Evolutionary conservation across 1,140 invertebrate species (phyloP).

Genomic region (Charaxes varanes): DNA sequence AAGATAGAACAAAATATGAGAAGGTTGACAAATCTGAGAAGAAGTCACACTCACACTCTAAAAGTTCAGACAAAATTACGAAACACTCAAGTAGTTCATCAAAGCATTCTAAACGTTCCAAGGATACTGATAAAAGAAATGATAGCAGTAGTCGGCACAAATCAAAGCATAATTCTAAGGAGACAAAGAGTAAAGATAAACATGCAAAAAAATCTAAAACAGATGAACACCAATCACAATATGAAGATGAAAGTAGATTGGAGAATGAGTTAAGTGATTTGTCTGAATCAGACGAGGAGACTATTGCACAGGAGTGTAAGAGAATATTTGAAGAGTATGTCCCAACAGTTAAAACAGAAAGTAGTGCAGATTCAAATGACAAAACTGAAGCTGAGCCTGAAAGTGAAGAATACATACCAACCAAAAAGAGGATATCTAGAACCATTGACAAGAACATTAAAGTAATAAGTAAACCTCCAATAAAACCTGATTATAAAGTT

Average conservation of each 20-base stretch:
- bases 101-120: constrained; percentile 36
- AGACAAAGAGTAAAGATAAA: constrained; percentile 34
- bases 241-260: constrained; percentile 23
- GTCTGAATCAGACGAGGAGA: constrained; percentile 68
- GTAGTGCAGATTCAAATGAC: constrained; percentile 25
- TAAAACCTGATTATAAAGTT: constrained; percentile 64
- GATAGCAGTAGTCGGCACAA: constrained; percentile 32
- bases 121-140: constrained; percentile 26
- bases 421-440: constrained; percentile 66
- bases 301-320: constrained; percentile 64
- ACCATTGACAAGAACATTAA: constrained; percentile 55
- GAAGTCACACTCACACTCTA: constrained; percentile 39
- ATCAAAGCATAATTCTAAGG: constrained; percentile 35
- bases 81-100: constrained; percentile 32
- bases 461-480: constrained; percentile 34
- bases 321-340: constrained; percentile 74
- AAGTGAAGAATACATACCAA: constrained; percentile 46
- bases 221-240: constrained; percentile 25
- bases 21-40: constrained; percentile 37
- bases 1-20: constrained; percentile 25
- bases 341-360: constrained; percentile 40
- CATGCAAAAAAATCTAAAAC: constrained; percentile 21
- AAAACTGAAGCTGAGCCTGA: constrained; percentile 31
- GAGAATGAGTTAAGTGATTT: constrained; percentile 33
- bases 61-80: constrained; percentile 31